Evolutionary conservation across 2,113 vertebrate species (phyloP).

Genomic region (Felis chaus): DNA sequence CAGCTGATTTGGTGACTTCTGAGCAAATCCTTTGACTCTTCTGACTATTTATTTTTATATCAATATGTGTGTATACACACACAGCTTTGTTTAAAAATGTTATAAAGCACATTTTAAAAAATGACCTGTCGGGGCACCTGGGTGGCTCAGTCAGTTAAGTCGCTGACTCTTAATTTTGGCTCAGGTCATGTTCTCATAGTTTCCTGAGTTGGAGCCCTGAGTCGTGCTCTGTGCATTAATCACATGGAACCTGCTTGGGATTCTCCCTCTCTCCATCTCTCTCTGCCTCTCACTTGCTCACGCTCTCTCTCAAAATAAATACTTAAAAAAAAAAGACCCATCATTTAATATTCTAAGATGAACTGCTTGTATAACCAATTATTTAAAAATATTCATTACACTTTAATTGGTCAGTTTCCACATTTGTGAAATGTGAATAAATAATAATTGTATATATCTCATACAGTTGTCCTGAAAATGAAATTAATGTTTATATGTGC

Average conservation of each 20-base stretch:
- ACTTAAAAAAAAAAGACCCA: not conserved
- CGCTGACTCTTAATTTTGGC: too few relatives aligned
- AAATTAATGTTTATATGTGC: not conserved
- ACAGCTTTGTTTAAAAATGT: conserved; percentile 1
- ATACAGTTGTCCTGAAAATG: not conserved
- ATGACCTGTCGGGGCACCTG: not conserved
- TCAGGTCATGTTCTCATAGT: too few relatives aligned
- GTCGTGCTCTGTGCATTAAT: too few relatives aligned
- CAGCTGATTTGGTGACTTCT: not conserved
- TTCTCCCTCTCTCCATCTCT: too few relatives aligned
- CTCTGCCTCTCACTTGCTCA: too few relatives aligned
- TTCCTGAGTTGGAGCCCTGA: too few relatives aligned
- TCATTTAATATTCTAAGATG: not conserved
- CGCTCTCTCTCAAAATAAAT: too few relatives aligned
- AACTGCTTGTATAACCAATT: not conserved
- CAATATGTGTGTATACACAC: not conserved
- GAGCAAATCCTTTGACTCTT: conserved; percentile 4
- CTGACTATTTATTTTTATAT: not conserved
- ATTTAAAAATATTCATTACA: conserved; percentile 6
- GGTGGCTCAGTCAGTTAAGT: too few relatives aligned
- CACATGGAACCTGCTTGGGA: too few relatives aligned
- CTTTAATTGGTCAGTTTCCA: not conserved
- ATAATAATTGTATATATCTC: not conserved
- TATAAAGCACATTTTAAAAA: not conserved
- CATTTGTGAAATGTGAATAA: not conserved